These are phyloP conservation scores for Zaprionus davidi DNA, from an alignment of 1,140 invertebrate species.

Conservation along the genomic window DNA sequence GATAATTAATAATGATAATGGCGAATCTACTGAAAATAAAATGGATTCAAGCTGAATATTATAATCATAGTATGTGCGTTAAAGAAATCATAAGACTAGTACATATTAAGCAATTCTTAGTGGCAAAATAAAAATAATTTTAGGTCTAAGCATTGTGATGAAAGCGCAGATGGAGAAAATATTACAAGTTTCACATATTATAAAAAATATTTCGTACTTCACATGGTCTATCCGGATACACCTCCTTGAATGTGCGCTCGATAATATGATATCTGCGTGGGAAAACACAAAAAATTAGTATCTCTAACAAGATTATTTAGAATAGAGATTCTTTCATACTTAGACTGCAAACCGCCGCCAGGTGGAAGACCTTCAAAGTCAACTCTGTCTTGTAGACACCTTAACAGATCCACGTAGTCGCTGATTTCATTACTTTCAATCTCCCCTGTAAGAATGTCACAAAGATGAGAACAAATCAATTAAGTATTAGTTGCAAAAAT, in stretches of 20 bases:
- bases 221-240: constrained; percentile 79
- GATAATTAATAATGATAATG: background rate
- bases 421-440: constrained; percentile 66
- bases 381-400: constrained; percentile 69
- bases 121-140: constrained; percentile 35
- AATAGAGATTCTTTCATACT: constrained; percentile 54
- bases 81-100: constrained; percentile 11
- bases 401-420: constrained; percentile 74
- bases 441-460: constrained; percentile 73
- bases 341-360: constrained; percentile 81
- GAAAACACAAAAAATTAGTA: constrained; percentile 13
- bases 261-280: constrained; percentile 79
- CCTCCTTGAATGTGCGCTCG: constrained; percentile 79
- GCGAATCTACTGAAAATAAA: background rate
- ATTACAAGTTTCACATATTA: constrained; percentile 58
- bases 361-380: constrained; percentile 83
- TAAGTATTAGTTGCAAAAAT: constrained; percentile 15
- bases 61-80: background rate
- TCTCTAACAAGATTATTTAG: background rate
- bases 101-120: background rate
- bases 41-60: constrained; percentile 6
- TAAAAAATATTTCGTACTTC: constrained; percentile 83
- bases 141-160: constrained; percentile 7
- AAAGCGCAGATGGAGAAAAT: constrained; percentile 44
- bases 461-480: constrained; percentile 18